Percentiles rank a stretch among this genome's conserved stretches.
Evolutionary conservation across 2,888 invertebrate genomes (phyloP).

Genomic region (Aricia artaxerxes): DNA sequence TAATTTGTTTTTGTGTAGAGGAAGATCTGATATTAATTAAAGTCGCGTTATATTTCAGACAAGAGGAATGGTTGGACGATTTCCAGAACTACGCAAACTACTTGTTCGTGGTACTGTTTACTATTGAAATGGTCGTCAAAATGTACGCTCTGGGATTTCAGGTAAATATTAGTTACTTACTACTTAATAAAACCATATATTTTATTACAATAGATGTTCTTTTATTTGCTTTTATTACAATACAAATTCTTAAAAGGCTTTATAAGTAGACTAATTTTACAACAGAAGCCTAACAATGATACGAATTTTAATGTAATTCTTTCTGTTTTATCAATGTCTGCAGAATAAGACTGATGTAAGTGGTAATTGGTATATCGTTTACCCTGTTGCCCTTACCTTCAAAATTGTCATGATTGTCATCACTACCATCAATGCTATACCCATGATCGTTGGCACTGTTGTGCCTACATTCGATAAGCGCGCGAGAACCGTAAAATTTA

Average conservation of each 20-base stretch:
- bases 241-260: too few species aligned
- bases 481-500: too few species aligned
- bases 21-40: too few species aligned
- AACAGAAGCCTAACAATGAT: neutral
- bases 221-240: conserved; percentile 8
- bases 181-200: neutral
- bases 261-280: too few species aligned
- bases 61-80: conserved; percentile 88
- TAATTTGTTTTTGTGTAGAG: too few species aligned
- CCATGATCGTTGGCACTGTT: too few species aligned
- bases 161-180: conserved; percentile 64
- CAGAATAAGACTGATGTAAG: neutral
- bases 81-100: conserved; percentile 98
- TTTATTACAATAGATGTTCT: neutral
- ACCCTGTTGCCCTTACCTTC: neutral
- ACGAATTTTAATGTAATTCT: neutral
- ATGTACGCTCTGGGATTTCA: conserved; percentile 99
- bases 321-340: neutral
- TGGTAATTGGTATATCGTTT: neutral
- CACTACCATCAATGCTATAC: neutral
- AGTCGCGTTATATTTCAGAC: conserved; percentile 35
- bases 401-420: neutral
- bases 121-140: conserved; percentile 99
- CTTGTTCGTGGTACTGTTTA: conserved; percentile 97
- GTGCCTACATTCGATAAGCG: too few species aligned